Base-by-base conservation (phyloP, 2,888 invertebrate genomes). In the Melolontha melolontha region DNA sequence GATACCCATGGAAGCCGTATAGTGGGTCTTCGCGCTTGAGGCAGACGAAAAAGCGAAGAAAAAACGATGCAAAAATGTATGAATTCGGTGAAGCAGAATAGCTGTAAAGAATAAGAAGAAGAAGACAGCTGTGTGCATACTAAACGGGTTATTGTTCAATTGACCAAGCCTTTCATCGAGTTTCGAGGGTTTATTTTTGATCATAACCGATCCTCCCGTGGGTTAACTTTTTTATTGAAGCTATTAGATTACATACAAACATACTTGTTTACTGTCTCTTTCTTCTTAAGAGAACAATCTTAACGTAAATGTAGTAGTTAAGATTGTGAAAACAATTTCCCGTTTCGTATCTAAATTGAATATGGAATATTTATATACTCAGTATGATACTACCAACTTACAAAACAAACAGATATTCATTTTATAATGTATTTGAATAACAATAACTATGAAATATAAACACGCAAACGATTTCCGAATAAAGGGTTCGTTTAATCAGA, bases 71-170 rank as follows among this genome's bases (percentile, higher is more conserved):
- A 27, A 50, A 50, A 22, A 50, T 50, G 11, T 50, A 50, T 50
- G 50, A 50, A 50, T 50, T 27, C 50, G 50, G 22, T 50, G 50
- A 50, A 22, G 50, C 50, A 50, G 50, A 50, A 50, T 17, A 6
- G 50, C 27, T 27, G 50, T 11, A 50, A n/a, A 50, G 22, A 50
- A 50, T 1, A 17, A 50, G 50, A 17, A 27, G 50, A 50, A n/a
- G 27, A 34, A 27, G 50, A 27, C 22, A 50, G 50, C 50, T 50
- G 50, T 50, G 22, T 27, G 50, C 22, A 17, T 27, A 22, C 50
- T 22, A 22, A 34, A 52, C 51, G 34, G 34, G 51, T 52, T 52
- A 52, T 52, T 52, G 51, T 52, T 52, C 29, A 52, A 52, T 52
- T 52, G 51, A 14, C 34, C 34, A 29, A 29, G 51, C 2, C 27